Conservation (phyloP, 1,140 invertebrate species). For the Drosophila baimaii region DNA sequence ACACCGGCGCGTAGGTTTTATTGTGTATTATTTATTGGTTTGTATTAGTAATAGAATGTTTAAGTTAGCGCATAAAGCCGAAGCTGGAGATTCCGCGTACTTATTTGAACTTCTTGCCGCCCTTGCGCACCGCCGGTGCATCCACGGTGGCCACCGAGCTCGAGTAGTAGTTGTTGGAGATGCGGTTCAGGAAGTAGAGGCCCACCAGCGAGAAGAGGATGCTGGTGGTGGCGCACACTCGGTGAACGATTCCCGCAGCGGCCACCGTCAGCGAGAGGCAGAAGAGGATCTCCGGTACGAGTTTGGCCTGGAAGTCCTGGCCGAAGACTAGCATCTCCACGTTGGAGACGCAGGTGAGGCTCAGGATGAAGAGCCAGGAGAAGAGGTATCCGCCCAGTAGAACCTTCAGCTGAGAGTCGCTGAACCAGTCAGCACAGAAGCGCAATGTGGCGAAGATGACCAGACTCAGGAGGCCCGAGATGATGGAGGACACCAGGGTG, state of each 20-base stretch:
- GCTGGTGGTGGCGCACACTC: conserved; percentile 83
- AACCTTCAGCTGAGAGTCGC: conserved; percentile 70
- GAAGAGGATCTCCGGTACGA: conserved; percentile 81
- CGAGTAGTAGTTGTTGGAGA: conserved; percentile 78
- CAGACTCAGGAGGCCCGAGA: conserved; percentile 75
- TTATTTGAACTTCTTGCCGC: conserved; percentile 67
- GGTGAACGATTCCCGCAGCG: conserved; percentile 79
- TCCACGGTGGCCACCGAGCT: conserved; percentile 47
- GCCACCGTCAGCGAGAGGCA: conserved; percentile 68
- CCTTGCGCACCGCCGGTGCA: conserved; percentile 45
- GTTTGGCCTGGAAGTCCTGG: conserved; percentile 78
- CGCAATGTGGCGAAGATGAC: conserved; percentile 76
- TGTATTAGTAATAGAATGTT: conserved; percentile 24
- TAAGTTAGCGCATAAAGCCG: conserved; percentile 3
- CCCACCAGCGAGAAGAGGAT: conserved; percentile 77
- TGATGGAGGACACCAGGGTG: conserved; percentile 65
- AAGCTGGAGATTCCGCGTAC: neutral
- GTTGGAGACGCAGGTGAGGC: conserved; percentile 79
- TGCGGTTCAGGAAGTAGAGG: conserved; percentile 79
- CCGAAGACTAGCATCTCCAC: conserved; percentile 77
- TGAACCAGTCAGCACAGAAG: conserved; percentile 78
- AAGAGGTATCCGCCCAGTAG: conserved; percentile 77
- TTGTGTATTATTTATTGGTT: conserved; percentile 18
- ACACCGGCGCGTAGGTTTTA: conserved; percentile 22
- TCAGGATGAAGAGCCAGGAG: conserved; percentile 72